Evolutionary conservation across 2,797 vertebrate species (phyloP), one percentile per base, ranked within the genome.

Genomic region (Glyptemys insculpta): DNA sequence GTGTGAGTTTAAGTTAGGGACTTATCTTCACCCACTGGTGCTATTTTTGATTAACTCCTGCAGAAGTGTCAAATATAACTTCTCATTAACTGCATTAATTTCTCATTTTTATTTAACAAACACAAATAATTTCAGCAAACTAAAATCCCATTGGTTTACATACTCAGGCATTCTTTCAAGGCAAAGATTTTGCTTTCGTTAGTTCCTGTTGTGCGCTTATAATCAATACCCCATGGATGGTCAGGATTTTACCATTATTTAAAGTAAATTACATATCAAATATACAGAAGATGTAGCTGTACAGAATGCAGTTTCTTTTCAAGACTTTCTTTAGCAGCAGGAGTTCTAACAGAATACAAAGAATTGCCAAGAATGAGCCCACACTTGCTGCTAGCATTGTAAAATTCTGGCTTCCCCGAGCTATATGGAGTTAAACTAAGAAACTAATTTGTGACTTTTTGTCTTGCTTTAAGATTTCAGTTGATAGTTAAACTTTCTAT

Each of bases 161-260:
- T 83, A 72, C 12, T 4, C 5, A 93, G 87, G 52, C n/a, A 10
- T 3, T 93, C 1, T 44, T 52, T 95, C 89, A 90, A 95, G 96
- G 68, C 44, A 16, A 96, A 57, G 25, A 59, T n/a, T 85, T 41
- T 18, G 65, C 27, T 81, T 83, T 1, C 0, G 3, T 82, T 81
- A 83, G 37, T 91, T 62, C 8, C 8, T 81, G 4, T 88, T 89
- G 6, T 8, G 21, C 56, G 6, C 2, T 18, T 37, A 27, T 59
- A 74, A 1, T 93, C 52, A 57, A 27, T 44, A 81, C 76, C 5
- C 19, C 34, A 25, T 65, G 68, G 29, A 62, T 80, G 31, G 1
- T 65, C 83, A 90, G 4, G 86, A 88, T 18, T 0, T 27, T 74
- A 53, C 12, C 5, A 65, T 25, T 1, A 2, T 89, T 94, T 85